These are phyloP conservation scores for Danio rerio DNA, from an alignment of 2,113 vertebrate species.

Conservation along the genomic window DNA sequence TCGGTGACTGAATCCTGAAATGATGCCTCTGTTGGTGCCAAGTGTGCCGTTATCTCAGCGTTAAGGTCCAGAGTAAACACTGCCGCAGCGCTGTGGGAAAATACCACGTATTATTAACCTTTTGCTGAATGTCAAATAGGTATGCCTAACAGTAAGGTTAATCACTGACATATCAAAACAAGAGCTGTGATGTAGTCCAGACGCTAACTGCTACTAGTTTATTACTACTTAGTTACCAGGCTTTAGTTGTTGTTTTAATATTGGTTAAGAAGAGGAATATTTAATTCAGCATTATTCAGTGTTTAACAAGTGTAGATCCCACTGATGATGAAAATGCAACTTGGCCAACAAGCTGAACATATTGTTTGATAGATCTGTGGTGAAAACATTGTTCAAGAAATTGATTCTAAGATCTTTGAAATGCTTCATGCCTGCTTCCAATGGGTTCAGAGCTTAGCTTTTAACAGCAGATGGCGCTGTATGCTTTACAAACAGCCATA, in stretches of 20 bases:
- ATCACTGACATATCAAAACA: background rate
- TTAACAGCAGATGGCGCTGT: too few species aligned
- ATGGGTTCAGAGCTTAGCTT: too few species aligned
- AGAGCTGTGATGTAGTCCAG: too few species aligned
- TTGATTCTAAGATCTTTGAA: too few species aligned
- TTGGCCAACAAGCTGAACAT: background rate
- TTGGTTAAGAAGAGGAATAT: too few species aligned
- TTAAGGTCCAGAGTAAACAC: background rate
- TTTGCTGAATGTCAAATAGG: background rate
- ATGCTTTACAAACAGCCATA: too few species aligned
- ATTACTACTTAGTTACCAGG: too few species aligned
- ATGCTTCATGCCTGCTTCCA: too few species aligned
- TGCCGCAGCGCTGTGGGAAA: background rate
- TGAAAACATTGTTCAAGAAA: too few species aligned
- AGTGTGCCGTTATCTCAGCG: slow-evolving; percentile 17
- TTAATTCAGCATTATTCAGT: background rate
- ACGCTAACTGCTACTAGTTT: too few species aligned
- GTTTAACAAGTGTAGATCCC: background rate
- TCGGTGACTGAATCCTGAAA: slow-evolving; percentile 2
- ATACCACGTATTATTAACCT: background rate
- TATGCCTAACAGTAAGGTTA: background rate
- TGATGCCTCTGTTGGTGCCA: background rate
- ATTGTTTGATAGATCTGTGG: too few species aligned
- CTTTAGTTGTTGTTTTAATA: too few species aligned
- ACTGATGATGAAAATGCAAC: background rate